These are phyloP conservation scores for Watsonalla binaria DNA, from an alignment of 2,888 invertebrate genomes.

Conservation along the genomic window DNA sequence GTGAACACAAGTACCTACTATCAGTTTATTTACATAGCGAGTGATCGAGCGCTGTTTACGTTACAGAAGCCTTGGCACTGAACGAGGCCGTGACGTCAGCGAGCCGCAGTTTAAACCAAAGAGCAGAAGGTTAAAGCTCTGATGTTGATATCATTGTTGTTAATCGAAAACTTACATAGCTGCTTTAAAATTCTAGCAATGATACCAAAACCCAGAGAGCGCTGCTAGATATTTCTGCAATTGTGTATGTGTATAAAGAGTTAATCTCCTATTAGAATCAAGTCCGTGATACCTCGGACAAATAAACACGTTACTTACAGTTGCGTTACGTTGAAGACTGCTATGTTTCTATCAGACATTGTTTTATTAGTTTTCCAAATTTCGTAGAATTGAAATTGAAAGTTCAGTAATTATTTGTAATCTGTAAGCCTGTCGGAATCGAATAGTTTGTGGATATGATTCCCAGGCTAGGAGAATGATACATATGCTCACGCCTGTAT, in stretches of 20 bases:
- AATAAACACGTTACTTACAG: background rate
- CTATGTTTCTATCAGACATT: background rate
- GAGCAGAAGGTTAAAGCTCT: constrained; percentile 28
- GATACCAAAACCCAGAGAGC: background rate
- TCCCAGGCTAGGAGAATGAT: no score
- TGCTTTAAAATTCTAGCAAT: background rate
- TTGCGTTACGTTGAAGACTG: background rate
- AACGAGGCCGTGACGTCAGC: constrained; percentile 51
- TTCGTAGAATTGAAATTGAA: background rate
- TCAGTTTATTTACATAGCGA: constrained; percentile 44
- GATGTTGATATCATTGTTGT: constrained; percentile 11
- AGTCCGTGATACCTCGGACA: background rate
- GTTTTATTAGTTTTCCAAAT: background rate
- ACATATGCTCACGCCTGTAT: no score
- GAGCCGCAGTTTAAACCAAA: constrained; percentile 26
- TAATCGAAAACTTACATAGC: background rate
- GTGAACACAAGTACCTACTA: constrained; percentile 23
- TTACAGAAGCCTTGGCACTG: constrained; percentile 60
- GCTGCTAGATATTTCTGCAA: background rate
- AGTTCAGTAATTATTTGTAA: background rate
- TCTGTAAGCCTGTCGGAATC: no score
- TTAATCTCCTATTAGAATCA: background rate
- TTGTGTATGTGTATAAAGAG: background rate
- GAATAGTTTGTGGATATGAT: no score
- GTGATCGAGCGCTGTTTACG: constrained; percentile 49